phyloP scores from a whole-genome alignment of 2,113 vertebrate species.

The Oreochromis aureus region DNA sequence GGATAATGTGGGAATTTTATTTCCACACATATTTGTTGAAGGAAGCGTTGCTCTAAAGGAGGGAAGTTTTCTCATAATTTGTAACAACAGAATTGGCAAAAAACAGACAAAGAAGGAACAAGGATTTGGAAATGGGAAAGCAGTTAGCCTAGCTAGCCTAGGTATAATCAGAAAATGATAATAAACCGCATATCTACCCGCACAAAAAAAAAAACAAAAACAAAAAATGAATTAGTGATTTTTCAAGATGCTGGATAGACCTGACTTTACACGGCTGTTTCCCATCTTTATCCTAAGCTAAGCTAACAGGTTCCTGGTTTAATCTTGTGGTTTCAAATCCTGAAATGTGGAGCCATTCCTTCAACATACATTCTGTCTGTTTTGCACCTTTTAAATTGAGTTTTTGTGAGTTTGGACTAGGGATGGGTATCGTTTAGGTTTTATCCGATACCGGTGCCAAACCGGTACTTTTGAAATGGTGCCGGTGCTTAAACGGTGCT shows the following conservation, averaged over 20 bases:
- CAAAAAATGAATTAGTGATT: not conserved
- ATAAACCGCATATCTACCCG: not conserved
- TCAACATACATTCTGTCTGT: not conserved
- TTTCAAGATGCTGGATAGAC: not conserved
- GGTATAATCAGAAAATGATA: not conserved
- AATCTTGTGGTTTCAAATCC: not conserved
- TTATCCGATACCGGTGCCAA: too few species aligned
- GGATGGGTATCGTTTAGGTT: too few species aligned
- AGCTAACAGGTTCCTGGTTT: not conserved
- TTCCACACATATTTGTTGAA: not conserved
- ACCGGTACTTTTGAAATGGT: too few species aligned
- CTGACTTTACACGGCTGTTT: not conserved
- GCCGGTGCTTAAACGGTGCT: too few species aligned
- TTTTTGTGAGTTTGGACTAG: not conserved
- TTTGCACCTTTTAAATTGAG: not conserved
- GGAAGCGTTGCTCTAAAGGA: not conserved
- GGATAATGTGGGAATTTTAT: not conserved
- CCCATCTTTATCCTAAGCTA: not conserved
- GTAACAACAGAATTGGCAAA: not conserved
- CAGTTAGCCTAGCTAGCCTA: not conserved
- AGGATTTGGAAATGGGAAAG: not conserved
- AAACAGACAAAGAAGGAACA: not conserved
- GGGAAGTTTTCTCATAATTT: not conserved
- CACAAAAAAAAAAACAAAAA: not conserved
- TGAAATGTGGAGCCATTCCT: not conserved